phyloP scores from a whole-genome alignment of 2,888 invertebrate genomes.

The Coenonympha glycerion region DNA sequence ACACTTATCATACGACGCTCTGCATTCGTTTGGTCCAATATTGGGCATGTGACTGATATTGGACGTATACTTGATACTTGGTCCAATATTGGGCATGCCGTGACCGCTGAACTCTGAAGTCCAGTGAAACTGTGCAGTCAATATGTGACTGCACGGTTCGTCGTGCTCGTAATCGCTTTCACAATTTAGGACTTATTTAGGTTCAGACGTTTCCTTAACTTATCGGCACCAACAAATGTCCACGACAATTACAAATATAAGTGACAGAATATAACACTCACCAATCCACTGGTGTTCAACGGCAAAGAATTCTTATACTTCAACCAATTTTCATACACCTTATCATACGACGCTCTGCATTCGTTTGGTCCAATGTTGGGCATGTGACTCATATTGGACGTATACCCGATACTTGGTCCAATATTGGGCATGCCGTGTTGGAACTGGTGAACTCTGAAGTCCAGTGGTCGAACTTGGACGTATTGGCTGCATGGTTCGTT shows the following conservation, averaged over 20 bases:
- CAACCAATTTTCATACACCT: constrained; percentile 75
- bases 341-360: constrained; percentile 58
- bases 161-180: no score
- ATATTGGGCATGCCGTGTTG: constrained; percentile 40
- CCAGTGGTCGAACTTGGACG: constrained; percentile 60
- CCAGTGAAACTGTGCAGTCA: no score
- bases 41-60: neutral
- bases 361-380: constrained; percentile 34
- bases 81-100: no score
- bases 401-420: constrained; percentile 48
- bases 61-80: no score
- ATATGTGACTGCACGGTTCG: no score
- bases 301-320: constrained; percentile 71
- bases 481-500: constrained; percentile 60
- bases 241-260: neutral
- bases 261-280: constrained; percentile 41
- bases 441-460: constrained; percentile 45
- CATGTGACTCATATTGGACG: constrained; percentile 32
- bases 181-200: no score
- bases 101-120: no score
- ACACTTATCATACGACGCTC: constrained; percentile 64
- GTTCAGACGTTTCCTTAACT: no score
- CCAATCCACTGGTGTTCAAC: constrained; percentile 63
- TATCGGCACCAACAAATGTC: no score
- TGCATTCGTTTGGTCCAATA: constrained; percentile 40